Evolutionary conservation across 2,797 vertebrate species (phyloP).

Genomic region (Macropodus opercularis): DNA sequence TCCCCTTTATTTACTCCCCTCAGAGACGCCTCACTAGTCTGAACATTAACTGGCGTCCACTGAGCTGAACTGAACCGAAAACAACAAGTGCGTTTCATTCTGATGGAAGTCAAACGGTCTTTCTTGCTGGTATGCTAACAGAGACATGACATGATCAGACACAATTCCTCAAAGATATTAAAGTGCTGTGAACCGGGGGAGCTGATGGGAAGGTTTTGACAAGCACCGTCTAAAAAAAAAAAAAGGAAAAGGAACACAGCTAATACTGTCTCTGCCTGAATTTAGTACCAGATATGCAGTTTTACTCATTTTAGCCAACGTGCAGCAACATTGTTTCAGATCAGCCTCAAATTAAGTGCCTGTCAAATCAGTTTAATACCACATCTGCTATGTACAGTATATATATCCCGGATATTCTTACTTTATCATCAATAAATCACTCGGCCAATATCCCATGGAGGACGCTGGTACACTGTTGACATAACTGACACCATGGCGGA

Average conservation of each 20-base stretch:
- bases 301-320: slow-evolving; percentile 4
- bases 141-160: slow-evolving; percentile 42
- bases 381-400: background rate
- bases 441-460: background rate
- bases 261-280: slow-evolving; percentile 12
- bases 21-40: slow-evolving; percentile 26
- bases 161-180: slow-evolving; percentile 45
- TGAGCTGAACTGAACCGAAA: slow-evolving; percentile 48
- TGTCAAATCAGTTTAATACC: background rate
- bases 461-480: slow-evolving; percentile 7
- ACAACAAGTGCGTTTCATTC: slow-evolving; percentile 33
- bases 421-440: slow-evolving; percentile 13
- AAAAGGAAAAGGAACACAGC: slow-evolving; percentile 16
- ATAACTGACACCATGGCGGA: slow-evolving; percentile 8
- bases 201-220: slow-evolving; percentile 32
- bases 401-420: background rate
- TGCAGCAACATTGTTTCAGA: background rate
- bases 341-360: background rate
- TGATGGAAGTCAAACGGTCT: slow-evolving; percentile 39
- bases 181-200: slow-evolving; percentile 34
- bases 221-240: slow-evolving; percentile 12
- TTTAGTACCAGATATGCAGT: slow-evolving; percentile 1
- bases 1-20: slow-evolving; percentile 50
- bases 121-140: slow-evolving; percentile 27
- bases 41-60: slow-evolving; percentile 40